Conservation (phyloP, 2,113 vertebrate genomes). For the Felis chaus region DNA sequence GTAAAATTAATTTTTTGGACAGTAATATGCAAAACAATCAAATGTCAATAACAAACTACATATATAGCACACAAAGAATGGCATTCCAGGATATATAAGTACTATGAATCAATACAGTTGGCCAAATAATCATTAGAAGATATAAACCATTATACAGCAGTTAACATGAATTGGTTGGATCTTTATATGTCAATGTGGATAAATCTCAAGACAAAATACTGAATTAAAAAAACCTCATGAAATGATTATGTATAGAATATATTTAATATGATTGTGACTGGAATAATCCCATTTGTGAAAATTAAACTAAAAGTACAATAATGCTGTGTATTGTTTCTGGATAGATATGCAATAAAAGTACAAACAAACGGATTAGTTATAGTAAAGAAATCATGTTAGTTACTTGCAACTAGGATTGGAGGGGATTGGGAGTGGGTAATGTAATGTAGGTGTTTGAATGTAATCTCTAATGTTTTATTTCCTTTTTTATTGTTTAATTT, state of each 20-base stretch:
- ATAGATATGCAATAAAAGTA: not conserved
- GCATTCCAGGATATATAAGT: not conserved
- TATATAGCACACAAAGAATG: not conserved
- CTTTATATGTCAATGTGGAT: not conserved
- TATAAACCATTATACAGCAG: not conserved
- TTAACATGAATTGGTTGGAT: not conserved
- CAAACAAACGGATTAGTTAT: not conserved
- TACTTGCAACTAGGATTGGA: not conserved
- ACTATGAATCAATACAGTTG: not conserved
- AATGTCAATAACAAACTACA: not conserved
- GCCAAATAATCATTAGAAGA: not conserved
- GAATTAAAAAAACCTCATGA: not conserved
- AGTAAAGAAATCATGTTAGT: not conserved
- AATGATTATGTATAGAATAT: not conserved
- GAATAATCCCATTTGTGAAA: not conserved
- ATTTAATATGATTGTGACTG: not conserved
- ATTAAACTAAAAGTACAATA: not conserved
- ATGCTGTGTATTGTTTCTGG: not conserved
- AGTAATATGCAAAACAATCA: not conserved
- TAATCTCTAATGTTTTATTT: not conserved
- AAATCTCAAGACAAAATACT: constrained; percentile 7
- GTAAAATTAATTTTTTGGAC: not conserved
- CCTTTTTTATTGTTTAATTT: no score
- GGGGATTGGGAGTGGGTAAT: not conserved
- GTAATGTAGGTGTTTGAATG: not conserved